phyloP scores from a whole-genome alignment of 2,113 vertebrate species.

The Gavialis gangeticus region DNA sequence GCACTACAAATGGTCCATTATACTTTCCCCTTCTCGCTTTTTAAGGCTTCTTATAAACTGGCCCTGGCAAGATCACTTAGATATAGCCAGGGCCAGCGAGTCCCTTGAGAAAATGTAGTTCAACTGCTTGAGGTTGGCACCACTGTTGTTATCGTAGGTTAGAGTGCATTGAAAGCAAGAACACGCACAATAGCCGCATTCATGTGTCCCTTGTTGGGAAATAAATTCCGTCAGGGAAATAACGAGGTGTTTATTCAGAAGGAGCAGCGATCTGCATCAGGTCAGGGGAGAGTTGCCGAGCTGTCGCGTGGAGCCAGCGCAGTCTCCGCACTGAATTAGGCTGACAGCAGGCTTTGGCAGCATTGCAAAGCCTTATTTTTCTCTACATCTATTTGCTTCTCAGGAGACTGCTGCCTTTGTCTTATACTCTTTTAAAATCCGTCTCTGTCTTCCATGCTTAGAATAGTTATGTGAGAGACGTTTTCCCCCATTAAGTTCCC shows the following conservation, averaged over 20 bases:
- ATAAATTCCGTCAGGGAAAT: background rate
- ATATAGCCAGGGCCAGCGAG: background rate
- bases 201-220: background rate
- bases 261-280: background rate
- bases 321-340: background rate
- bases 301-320: background rate
- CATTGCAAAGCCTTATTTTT: background rate
- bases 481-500: fast-evolving
- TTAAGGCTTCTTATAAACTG: background rate
- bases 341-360: background rate
- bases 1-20: background rate
- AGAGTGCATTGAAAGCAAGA: background rate
- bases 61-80: background rate
- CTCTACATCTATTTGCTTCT: background rate
- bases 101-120: background rate
- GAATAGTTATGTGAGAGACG: background rate
- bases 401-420: background rate
- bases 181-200: fast-evolving
- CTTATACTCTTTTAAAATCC: background rate
- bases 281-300: background rate
- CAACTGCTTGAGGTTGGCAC: background rate
- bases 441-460: background rate
- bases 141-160: background rate
- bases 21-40: background rate
- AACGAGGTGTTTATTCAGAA: background rate